Evolutionary conservation across 1,140 invertebrate genomes (phyloP).

Genomic region (Cydia pomonella): DNA sequence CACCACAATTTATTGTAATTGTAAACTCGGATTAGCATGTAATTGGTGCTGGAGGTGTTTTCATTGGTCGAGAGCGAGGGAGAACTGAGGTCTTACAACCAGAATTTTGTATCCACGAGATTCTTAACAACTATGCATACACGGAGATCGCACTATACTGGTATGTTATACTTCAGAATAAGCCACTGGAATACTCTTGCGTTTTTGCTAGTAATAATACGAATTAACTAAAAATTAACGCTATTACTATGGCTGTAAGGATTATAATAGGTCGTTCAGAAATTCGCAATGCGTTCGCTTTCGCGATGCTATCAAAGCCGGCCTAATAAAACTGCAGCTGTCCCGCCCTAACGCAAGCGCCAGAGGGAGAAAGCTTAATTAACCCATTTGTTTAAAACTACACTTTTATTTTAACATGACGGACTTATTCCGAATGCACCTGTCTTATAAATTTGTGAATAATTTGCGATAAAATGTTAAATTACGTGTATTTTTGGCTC

Average conservation of each 20-base stretch:
- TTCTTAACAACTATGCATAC: not conserved
- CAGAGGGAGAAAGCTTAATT: constrained; percentile 23
- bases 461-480: not conserved
- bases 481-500: not conserved
- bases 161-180: not conserved
- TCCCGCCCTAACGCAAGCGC: not conserved
- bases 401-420: constrained; percentile 18
- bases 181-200: not conserved
- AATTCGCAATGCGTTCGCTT: constrained; percentile 41
- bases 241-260: not conserved
- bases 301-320: constrained; percentile 34
- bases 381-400: constrained; percentile 1
- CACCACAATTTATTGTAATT: constrained; percentile 56
- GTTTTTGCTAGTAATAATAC: not conserved
- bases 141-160: not conserved
- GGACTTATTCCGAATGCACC: not conserved
- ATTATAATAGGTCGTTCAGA: not conserved
- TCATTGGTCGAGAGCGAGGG: not conserved
- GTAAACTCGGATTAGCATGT: constrained; percentile 63
- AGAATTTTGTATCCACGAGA: not conserved
- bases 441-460: not conserved
- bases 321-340: constrained; percentile 10
- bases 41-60: constrained; percentile 48
- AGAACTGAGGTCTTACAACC: not conserved
- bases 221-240: not conserved